phyloP scores from a whole-genome alignment of 2,113 vertebrate species.

The Crocuta crocuta region DNA sequence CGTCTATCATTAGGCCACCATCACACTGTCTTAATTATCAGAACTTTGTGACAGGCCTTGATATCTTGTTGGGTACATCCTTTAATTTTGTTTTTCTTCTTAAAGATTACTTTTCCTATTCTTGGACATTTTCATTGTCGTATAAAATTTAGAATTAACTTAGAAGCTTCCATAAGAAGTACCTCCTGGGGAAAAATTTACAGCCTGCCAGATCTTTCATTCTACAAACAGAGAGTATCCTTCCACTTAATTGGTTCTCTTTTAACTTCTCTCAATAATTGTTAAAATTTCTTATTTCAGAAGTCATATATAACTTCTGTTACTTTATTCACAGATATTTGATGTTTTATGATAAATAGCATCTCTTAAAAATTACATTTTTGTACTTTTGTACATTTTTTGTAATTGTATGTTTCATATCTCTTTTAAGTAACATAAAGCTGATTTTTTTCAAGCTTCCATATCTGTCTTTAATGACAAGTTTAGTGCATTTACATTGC shows the following conservation, averaged over 20 bases:
- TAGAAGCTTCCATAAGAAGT: not conserved
- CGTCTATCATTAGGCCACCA: not conserved
- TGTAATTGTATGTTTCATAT: not conserved
- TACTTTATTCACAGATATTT: not conserved
- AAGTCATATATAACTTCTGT: not conserved
- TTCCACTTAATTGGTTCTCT: not conserved
- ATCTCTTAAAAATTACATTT: not conserved
- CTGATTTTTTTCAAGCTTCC: not conserved
- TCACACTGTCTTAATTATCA: not conserved
- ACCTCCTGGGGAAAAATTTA: not conserved
- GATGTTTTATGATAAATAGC: not conserved
- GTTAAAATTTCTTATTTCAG: not conserved
- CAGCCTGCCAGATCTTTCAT: not conserved
- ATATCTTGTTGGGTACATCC: not conserved
- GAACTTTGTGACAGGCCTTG: not conserved
- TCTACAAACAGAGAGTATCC: not conserved
- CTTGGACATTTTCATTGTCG: not conserved
- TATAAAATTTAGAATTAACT: not conserved
- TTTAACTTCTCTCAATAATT: not conserved
- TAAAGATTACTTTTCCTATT: not conserved
- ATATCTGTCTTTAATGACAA: not conserved
- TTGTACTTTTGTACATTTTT: not conserved
- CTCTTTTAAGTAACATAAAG: not conserved
- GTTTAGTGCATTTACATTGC: not conserved
- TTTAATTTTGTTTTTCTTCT: not conserved